Conservation (phyloP, 2,113 vertebrate genomes). For the Brachyhypopomus occidentalis region DNA sequence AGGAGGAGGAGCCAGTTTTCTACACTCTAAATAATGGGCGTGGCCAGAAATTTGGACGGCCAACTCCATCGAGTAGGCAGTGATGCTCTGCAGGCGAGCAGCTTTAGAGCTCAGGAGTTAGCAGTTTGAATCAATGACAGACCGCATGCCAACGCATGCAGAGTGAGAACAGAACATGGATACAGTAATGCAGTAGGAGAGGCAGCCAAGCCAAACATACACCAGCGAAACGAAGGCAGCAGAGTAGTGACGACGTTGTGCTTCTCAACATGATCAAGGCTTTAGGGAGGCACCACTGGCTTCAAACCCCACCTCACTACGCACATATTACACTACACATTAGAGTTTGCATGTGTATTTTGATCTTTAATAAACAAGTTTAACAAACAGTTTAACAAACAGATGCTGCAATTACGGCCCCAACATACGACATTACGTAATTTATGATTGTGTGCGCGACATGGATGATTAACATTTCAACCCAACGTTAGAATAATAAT, state of each 20-base stretch:
- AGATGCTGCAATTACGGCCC: too few relatives aligned
- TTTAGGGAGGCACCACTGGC: too few relatives aligned
- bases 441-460: not conserved
- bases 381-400: too few relatives aligned
- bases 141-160: conserved; percentile 25
- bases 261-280: too few relatives aligned
- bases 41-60: not conserved
- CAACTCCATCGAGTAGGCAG: conserved; percentile 11
- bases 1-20: not conserved
- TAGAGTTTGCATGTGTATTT: too few relatives aligned
- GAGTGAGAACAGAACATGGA: not conserved
- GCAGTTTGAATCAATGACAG: conserved; percentile 49
- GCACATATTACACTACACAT: too few relatives aligned
- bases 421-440: too few relatives aligned
- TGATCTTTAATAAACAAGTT: too few relatives aligned
- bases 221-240: conserved; percentile 3
- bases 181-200: not conserved
- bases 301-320: too few relatives aligned
- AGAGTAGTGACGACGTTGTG: not conserved
- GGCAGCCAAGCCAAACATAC: not conserved
- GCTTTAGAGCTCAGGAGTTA: conserved; percentile 33
- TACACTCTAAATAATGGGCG: not conserved
- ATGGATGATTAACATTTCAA: not conserved
- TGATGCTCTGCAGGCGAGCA: conserved; percentile 51
- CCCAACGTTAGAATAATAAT: not conserved